Percentiles rank a stretch among this genome's conserved stretches.
Evolutionary conservation across 2,797 vertebrate species (phyloP).

Genomic region (Sebastes diploproa): DNA sequence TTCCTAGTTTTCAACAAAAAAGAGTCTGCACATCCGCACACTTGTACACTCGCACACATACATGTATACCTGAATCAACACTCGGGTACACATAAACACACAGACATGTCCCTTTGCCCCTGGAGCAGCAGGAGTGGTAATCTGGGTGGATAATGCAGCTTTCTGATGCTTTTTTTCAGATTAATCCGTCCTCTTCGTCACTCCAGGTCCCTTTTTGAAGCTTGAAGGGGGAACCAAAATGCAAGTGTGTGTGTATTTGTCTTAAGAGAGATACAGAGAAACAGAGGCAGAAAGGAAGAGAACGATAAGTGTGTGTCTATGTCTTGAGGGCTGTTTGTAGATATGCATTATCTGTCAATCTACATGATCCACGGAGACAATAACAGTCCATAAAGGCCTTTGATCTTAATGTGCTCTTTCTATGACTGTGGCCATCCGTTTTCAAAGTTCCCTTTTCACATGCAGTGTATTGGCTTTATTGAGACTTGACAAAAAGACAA

Average conservation of each 20-base stretch:
- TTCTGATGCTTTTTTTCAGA: constrained; percentile 53
- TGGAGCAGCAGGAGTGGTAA: constrained; percentile 55
- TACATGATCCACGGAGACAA: constrained; percentile 50
- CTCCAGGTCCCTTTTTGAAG: constrained; percentile 59
- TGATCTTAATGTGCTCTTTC: constrained; percentile 49
- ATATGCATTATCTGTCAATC: constrained; percentile 57
- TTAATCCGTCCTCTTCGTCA: constrained; percentile 61
- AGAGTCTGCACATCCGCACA: background rate
- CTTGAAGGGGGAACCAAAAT: constrained; percentile 54
- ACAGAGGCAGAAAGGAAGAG: constrained; percentile 28
- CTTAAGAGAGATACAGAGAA: constrained; percentile 37
- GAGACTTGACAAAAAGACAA: constrained; percentile 31
- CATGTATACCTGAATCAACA: constrained; percentile 9
- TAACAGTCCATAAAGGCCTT: constrained; percentile 44
- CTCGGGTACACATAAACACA: background rate
- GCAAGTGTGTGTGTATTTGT: constrained; percentile 26
- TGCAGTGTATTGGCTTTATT: constrained; percentile 13
- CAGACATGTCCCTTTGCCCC: constrained; percentile 30
- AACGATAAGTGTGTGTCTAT: constrained; percentile 29
- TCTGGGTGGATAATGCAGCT: constrained; percentile 55
- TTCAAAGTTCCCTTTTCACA: constrained; percentile 29
- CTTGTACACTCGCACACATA: background rate
- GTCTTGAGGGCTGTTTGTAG: constrained; percentile 42
- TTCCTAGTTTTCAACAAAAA: constrained; percentile 8
- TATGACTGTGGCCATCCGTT: constrained; percentile 32